phyloP scores from a whole-genome alignment of 2,888 invertebrate genomes.

The Ernsta delagoae region DNA sequence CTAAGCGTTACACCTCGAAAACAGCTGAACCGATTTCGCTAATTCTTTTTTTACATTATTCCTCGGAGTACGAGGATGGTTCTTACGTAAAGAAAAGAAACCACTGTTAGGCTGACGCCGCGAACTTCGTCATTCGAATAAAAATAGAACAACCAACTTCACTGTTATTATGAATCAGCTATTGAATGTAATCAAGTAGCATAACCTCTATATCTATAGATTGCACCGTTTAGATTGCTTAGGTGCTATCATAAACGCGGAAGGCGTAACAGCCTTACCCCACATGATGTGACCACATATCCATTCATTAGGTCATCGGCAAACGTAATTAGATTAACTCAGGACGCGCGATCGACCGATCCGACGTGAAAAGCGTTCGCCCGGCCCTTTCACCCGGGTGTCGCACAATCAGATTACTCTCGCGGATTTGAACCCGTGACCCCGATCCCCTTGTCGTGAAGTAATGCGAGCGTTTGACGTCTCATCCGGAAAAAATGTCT shows the following conservation, averaged over 20 bases:
- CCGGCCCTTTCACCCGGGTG: slow-evolving; percentile 59
- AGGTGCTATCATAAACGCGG: background rate
- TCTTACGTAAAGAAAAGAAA: too few relatives aligned
- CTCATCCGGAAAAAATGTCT: slow-evolving; percentile 4
- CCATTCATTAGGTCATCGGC: slow-evolving; percentile 36
- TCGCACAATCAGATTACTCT: slow-evolving; percentile 73
- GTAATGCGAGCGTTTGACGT: slow-evolving; percentile 24
- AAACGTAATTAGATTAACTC: slow-evolving; percentile 71
- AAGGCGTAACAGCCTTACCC: background rate
- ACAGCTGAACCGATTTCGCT: too few relatives aligned
- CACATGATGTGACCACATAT: background rate
- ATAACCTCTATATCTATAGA: too few relatives aligned
- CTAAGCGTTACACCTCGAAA: too few relatives aligned
- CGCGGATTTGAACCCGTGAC: slow-evolving; percentile 70
- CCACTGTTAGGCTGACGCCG: too few relatives aligned
- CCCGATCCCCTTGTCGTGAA: slow-evolving; percentile 53
- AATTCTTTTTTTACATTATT: too few relatives aligned
- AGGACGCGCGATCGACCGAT: slow-evolving; percentile 61
- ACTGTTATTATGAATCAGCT: too few relatives aligned
- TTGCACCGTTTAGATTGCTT: too few relatives aligned
- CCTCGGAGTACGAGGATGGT: too few relatives aligned
- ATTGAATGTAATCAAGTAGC: too few relatives aligned
- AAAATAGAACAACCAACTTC: too few relatives aligned
- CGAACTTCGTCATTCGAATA: too few relatives aligned
- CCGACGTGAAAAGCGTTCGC: slow-evolving; percentile 51